A percentile compares a stretch with the other conserved stretches of the same genome.
Conservation (phyloP, 2,113 vertebrate genomes). For the Dipodomys ordii region DNA sequence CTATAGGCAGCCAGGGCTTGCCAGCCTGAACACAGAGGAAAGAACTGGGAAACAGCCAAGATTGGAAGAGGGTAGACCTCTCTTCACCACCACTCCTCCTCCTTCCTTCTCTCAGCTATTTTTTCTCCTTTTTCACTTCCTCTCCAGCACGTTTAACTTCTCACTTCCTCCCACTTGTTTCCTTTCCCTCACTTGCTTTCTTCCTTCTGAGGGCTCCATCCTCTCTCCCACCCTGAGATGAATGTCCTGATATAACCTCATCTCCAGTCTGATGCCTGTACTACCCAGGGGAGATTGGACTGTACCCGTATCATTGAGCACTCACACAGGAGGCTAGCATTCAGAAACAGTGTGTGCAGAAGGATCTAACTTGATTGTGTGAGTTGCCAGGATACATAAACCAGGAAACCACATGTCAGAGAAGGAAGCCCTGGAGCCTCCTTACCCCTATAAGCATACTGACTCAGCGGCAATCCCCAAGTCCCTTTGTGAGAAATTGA, state of each 20-base stretch:
- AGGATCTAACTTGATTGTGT: background rate
- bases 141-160: background rate
- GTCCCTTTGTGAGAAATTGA: background rate
- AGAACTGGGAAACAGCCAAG: background rate
- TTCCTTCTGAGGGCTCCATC: background rate
- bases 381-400: background rate
- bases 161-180: background rate
- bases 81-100: background rate
- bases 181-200: background rate
- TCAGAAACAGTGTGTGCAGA: background rate
- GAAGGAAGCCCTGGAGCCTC: background rate
- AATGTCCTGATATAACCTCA: background rate
- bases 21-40: background rate
- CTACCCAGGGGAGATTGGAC: too few relatives aligned
- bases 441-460: background rate
- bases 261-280: background rate
- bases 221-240: background rate
- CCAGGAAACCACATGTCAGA: background rate
- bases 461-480: background rate
- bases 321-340: background rate
- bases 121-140: background rate
- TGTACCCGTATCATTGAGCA: background rate
- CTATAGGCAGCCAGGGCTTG: background rate
- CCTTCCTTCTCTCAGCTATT: background rate
- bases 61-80: background rate